Base-by-base conservation (phyloP, 2,888 invertebrate species). In the Drosophila ezoana region DNA sequence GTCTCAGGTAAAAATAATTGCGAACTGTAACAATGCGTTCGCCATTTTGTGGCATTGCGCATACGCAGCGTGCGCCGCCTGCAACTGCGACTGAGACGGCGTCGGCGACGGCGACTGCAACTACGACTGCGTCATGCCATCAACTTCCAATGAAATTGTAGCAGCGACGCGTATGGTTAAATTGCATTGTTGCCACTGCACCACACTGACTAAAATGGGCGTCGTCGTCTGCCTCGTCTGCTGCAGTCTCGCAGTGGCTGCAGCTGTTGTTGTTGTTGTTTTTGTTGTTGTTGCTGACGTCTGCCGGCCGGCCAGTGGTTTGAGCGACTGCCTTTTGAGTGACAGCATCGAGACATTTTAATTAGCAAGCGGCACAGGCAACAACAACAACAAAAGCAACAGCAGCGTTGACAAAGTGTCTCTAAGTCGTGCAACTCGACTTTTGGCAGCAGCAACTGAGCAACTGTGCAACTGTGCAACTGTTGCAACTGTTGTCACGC, bases 321-420 rank as follows among this genome's bases (percentile, higher is more conserved):
- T 59, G 35, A 71, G 48, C 79, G 58, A 73, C 71, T 83, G 81
- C 81, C 76, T 83, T 77, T 83, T 83, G 87, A 86, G 84, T 83
- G 87, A 76, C 83, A 86, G 83, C 81, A 74, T 68, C 84, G 73
- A 84, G 83, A 84, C 83, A 84, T 84, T 84, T 84, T 84, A 84
- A 84, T 84, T 84, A 84, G 87, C 83, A 83, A 71, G 63, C 63
- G 48, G 40, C 45, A 60, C 51, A 14, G 16, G 16, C 65, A 51
- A 48, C 61, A 33, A 18, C 59, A 48, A 48, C 72, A 61, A 43
- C 45, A 53, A 52, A 58, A 59, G 59, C 66, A 80, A 52, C 37
- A 74, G 54, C 40, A 28, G 37, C 16, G 9, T 9, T 49, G 44
- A 66, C 81, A 72, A 81, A 79, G 45, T 75, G 80, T 69, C 76